phyloP scores from a whole-genome alignment of 2,888 invertebrate genomes.

The Smittia aterrima region DNA sequence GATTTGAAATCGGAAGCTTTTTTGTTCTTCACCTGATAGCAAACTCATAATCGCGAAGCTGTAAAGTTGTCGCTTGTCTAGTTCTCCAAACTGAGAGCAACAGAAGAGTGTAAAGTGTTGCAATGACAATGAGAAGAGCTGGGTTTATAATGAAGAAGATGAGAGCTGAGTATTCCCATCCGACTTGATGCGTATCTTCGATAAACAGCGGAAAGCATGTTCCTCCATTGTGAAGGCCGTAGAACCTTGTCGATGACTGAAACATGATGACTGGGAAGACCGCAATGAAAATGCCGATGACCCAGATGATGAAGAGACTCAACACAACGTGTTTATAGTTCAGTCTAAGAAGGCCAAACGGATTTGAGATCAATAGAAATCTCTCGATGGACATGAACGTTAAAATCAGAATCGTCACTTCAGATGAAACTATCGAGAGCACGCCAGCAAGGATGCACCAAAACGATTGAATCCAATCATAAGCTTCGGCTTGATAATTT shows the following conservation, averaged over 20 bases:
- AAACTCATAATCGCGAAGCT: slow-evolving; percentile 62
- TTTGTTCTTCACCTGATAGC: slow-evolving; percentile 52
- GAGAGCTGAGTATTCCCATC: slow-evolving; percentile 71
- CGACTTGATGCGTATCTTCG: slow-evolving; percentile 63
- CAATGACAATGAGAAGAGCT: slow-evolving; percentile 59
- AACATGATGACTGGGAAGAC: slow-evolving; percentile 64
- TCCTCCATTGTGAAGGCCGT: slow-evolving; percentile 63
- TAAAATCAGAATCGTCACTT: slow-evolving; percentile 67
- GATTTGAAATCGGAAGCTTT: not conserved
- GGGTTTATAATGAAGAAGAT: slow-evolving; percentile 67
- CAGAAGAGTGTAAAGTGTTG: slow-evolving; percentile 61
- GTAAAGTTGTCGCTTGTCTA: slow-evolving; percentile 59
- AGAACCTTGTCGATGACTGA: slow-evolving; percentile 61
- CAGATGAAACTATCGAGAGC: slow-evolving; percentile 65
- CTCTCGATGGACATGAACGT: slow-evolving; percentile 69
- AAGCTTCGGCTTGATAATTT: slow-evolving; percentile 60
- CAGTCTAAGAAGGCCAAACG: slow-evolving; percentile 59
- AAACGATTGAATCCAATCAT: slow-evolving; percentile 65
- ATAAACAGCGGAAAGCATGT: slow-evolving; percentile 71
- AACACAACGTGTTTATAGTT: slow-evolving; percentile 58
- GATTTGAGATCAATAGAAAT: slow-evolving; percentile 63
- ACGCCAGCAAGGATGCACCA: slow-evolving; percentile 63
- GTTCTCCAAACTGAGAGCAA: slow-evolving; percentile 64
- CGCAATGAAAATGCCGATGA: slow-evolving; percentile 60
- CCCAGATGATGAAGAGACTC: slow-evolving; percentile 61